A percentile compares a stretch with the other conserved stretches of the same genome.
phyloP scores from a whole-genome alignment of 2,797 vertebrate genomes.

The Todus mexicanus region DNA sequence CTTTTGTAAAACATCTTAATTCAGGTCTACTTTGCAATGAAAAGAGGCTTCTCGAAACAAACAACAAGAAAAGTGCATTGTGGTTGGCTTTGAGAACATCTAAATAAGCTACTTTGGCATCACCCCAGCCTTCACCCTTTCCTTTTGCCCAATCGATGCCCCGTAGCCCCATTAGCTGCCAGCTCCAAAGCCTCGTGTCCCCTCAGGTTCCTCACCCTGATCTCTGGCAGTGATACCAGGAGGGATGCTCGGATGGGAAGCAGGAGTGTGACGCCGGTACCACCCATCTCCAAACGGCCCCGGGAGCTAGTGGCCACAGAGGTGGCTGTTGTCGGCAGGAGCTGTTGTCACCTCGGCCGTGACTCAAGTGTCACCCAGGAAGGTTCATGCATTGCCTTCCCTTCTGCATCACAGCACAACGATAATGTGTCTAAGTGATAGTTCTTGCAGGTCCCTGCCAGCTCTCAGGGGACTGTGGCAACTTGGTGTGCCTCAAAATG shows the following conservation, averaged over 20 bases:
- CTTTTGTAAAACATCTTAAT: background rate
- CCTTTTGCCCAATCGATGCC: background rate
- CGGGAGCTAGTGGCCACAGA: accelerated
- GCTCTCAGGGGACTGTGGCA: background rate
- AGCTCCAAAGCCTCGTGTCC: background rate
- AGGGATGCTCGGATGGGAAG: background rate
- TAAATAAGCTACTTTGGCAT: background rate
- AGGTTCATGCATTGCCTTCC: background rate
- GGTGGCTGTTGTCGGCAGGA: background rate
- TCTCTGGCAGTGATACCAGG: accelerated
- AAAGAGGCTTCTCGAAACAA: background rate
- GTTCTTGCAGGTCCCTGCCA: background rate
- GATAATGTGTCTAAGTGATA: accelerated
- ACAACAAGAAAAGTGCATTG: background rate
- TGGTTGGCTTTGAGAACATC: background rate
- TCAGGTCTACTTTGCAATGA: background rate
- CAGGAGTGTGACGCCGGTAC: background rate
- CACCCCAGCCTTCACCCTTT: background rate
- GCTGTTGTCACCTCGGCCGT: background rate
- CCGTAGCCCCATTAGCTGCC: background rate
- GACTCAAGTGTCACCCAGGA: accelerated
- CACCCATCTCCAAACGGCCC: background rate
- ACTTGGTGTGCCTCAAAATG: background rate
- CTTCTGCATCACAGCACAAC: background rate
- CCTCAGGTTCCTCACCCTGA: background rate